Conservation (phyloP, 2,113 vertebrate species). For the Spilogale gracilis region DNA sequence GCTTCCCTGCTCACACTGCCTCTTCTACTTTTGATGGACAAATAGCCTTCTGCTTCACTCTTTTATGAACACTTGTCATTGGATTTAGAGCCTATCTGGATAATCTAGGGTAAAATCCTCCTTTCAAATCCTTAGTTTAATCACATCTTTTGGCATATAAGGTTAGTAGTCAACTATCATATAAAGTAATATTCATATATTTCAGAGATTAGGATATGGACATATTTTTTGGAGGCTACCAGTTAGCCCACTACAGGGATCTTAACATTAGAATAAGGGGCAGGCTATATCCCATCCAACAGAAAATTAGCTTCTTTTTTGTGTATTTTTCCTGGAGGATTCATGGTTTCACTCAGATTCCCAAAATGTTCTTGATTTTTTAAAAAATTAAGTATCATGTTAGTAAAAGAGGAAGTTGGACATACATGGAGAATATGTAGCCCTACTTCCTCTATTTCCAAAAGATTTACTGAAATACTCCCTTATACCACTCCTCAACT, state of each 20-base stretch:
- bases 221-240: not conserved
- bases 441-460: not conserved
- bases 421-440: not conserved
- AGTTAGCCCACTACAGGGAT: not conserved
- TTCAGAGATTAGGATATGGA: not conserved
- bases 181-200: not conserved
- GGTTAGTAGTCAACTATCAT: not conserved
- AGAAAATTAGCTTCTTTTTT: not conserved
- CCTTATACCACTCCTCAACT: not conserved
- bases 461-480: not conserved
- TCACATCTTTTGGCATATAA: not conserved
- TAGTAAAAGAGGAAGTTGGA: not conserved
- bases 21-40: not conserved
- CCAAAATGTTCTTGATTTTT: not conserved
- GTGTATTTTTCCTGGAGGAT: not conserved
- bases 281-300: not conserved
- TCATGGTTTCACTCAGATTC: not conserved
- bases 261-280: not conserved
- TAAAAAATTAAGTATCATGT: not conserved
- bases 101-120: not conserved
- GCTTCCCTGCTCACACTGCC: fast-evolving
- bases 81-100: not conserved
- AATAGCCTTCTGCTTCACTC: not conserved
- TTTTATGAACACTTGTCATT: not conserved
- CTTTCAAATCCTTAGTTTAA: not conserved